Evolutionary conservation across 2,113 vertebrate species (phyloP), one percentile per base, ranked within the genome.

Genomic region (Dolichotis patagonum): DNA sequence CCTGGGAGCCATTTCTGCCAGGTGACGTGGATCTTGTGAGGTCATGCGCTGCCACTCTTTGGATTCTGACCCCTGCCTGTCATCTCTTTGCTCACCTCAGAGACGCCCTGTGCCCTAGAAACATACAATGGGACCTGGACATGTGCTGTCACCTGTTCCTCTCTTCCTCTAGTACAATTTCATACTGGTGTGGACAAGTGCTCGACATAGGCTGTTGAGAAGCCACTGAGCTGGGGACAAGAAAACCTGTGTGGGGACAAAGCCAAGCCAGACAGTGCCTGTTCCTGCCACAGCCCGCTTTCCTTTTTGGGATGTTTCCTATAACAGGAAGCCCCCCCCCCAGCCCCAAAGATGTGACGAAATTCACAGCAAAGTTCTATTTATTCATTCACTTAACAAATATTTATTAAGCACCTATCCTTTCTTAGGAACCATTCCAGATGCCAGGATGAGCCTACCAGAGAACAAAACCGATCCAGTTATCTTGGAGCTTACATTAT

Each of bases 301-400:
- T 91, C 24, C 71, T 88, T 90, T 87, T 69, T 49, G 52, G 24
- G 19, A 3, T 56, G 17, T 67, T 56, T 46, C 38, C 69, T 96
- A 14, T 75, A 78, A 88, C 63, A 4, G 32, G 22, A 10, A 63
- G 38, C n/a, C 5, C 38, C 83, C 43, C 19, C 20, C 1, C 78
- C 41, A 12, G n/a, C n/a, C 1, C 58, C 14, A 38, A 71, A 84
- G 67, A 88, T 49, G 26, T 24, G 11, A 43, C 41, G 5, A 58
- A 86, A 38, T 63, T 62, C 77, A 11, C n/a, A 56, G 85, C 78
- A 71, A 93, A 93, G 84, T 91, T 93, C 63, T 77, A n/a, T 1
- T 11, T 43, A 54, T 11, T 83, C 49, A 56, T 78, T 77, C 46
- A 58, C 46, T 88, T 83, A 88, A 19, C 85, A 85, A 71, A 16